Percentiles rank a stretch among this genome's conserved stretches.
Evolutionary conservation across 2,888 invertebrate species (phyloP).

Genomic region (Syritta pipiens): DNA sequence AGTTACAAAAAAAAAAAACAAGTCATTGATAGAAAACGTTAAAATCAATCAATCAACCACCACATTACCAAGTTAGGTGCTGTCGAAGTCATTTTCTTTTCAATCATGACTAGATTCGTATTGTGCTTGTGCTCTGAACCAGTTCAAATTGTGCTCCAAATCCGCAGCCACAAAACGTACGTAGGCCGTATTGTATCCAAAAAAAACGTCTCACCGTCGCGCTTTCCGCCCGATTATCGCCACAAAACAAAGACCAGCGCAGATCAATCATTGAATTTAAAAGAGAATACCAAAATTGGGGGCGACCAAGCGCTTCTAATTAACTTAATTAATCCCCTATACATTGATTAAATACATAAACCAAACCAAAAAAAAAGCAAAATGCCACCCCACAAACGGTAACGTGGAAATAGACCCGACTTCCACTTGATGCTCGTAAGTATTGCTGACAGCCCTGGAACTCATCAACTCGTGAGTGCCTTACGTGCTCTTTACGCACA

Average conservation of each 20-base stretch:
- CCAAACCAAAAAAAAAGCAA: no score
- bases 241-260: not conserved
- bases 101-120: constrained; percentile 28
- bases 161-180: constrained; percentile 6
- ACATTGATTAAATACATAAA: constrained; percentile 9
- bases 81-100: not conserved
- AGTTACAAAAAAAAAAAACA: not conserved
- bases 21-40: constrained; percentile 6
- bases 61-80: constrained; percentile 24
- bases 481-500: constrained; percentile 37
- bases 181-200: not conserved
- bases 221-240: constrained; percentile 3
- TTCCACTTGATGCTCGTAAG: not conserved
- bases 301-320: constrained; percentile 44
- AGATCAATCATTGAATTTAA: constrained; percentile 50
- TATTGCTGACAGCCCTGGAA: constrained; percentile 1
- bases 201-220: constrained; percentile 33
- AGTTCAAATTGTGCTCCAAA: constrained; percentile 19
- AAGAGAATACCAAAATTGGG: constrained; percentile 17
- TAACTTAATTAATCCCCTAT: constrained; percentile 51
- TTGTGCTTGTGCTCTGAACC: constrained; percentile 29
- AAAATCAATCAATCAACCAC: constrained; percentile 31
- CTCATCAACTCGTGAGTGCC: not conserved
- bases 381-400: constrained; percentile 20
- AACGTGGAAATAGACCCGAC: constrained; percentile 27